phyloP scores from a whole-genome alignment of 2,797 vertebrate species.

The Picus viridis region DNA sequence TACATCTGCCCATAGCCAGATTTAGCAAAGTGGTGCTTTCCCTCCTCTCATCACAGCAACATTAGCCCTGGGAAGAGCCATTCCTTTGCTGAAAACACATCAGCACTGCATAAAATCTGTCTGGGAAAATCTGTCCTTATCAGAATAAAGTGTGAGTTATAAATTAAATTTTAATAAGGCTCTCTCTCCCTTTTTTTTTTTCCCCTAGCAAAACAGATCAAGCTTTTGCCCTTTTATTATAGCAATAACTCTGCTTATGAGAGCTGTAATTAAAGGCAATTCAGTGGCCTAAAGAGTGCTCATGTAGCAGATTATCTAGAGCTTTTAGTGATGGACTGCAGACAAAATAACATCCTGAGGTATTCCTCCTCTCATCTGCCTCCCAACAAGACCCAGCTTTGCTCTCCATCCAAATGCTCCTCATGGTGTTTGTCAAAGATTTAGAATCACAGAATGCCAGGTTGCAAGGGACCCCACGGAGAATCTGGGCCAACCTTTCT shows the following conservation, averaged over 20 bases:
- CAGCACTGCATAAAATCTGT: neutral
- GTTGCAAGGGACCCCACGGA: too few species aligned
- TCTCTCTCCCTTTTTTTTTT: conserved; percentile 13
- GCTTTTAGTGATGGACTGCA: neutral
- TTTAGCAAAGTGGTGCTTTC: neutral
- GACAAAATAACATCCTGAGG: neutral
- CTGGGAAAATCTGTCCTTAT: neutral
- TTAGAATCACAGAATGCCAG: neutral
- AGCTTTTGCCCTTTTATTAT: conserved; percentile 21
- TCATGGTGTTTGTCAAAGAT: neutral
- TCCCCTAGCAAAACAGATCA: neutral
- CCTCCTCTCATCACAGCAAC: neutral
- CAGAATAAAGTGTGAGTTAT: neutral
- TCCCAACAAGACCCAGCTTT: neutral
- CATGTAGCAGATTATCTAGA: neutral
- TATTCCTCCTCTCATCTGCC: neutral
- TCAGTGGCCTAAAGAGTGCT: neutral
- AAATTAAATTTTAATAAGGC: conserved; percentile 31
- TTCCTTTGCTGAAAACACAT: neutral
- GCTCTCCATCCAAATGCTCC: neutral
- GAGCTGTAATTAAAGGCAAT: conserved; percentile 40
- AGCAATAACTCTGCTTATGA: conserved; percentile 1
- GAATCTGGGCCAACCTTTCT: too few species aligned
- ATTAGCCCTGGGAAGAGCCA: neutral
- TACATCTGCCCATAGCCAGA: neutral